Conservation (phyloP, 2,888 invertebrate genomes). For the Tinea trinotella region DNA sequence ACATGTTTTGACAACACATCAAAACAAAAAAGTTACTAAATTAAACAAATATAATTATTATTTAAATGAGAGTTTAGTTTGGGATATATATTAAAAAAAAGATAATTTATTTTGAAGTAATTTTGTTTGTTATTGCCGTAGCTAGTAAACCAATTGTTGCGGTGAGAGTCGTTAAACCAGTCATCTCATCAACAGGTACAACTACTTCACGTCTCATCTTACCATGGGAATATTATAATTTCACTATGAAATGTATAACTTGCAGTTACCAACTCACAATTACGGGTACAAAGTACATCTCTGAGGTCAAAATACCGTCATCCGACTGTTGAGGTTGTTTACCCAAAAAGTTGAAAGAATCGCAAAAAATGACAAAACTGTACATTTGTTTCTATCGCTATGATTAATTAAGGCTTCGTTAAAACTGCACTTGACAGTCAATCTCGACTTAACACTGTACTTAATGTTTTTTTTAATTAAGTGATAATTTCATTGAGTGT, state of each 20-base stretch:
- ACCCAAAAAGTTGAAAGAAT: conserved; percentile 11
- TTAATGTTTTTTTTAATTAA: no score
- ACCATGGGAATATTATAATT: conserved; percentile 16
- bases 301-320: conserved; percentile 16
- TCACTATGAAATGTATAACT: background rate
- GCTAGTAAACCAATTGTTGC: conserved; percentile 1
- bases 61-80: no score
- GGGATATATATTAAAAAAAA: no score
- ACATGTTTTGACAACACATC: no score
- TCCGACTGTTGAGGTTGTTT: conserved; percentile 15
- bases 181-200: conserved; percentile 2
- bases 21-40: no score
- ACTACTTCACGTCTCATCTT: conserved; percentile 10
- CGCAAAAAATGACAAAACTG: background rate
- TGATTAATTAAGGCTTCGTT: no score
- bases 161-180: conserved; percentile 13
- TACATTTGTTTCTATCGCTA: no score
- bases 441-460: no score
- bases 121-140: background rate
- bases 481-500: no score
- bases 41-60: no score
- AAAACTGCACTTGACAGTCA: no score
- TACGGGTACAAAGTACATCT: background rate
- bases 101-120: background rate
- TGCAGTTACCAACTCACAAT: background rate